Evolutionary conservation across 2,113 vertebrate genomes (phyloP), one percentile per base, ranked within the genome.

Genomic region (Plectropomus leopardus): DNA sequence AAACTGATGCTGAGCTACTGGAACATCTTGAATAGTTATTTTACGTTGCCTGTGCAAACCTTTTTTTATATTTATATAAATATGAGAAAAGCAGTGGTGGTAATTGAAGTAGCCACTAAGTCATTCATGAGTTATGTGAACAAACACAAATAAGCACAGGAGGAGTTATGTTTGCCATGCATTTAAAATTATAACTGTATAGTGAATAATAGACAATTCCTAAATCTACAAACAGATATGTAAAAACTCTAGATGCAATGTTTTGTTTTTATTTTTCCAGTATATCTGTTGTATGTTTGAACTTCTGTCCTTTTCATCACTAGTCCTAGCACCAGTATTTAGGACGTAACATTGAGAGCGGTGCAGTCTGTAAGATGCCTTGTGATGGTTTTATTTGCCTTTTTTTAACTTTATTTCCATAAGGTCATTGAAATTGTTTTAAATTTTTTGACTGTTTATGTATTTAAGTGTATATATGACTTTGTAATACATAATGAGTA

Each of bases 401-500:
- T 65, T 68, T 65, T 86, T 40, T 40, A 40, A 15, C 42, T 28
- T 67, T 51, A 44, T 82, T 84, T 77, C 28, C 59, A 28, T 58
- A 8, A 57, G 26, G 58, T 78, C 73, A 72, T 21, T 54, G 51
- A 67, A 71, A 74, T 77, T 72, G 24, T 83, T 83, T 82, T 23
- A 44, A 42, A 36, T 64, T 53, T 77, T 80, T 68, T 44, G 24
- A 67, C 34, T 66, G 53, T 78, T 78, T 59, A 53, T 89, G 61
- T 77, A 68, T 88, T 48, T 59, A 51, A 32, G 14, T 88, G 78
- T 86, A 86, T 68, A 72, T 83, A 81, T 82, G 53, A 66, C 68
- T 85, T 91, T 90, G 67, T 83, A 85, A 83, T 85, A 84, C 80
- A 74, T 71, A 30, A 76, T 36, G 79, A 91, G 78, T 86, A 88